Percentiles rank a stretch among this genome's conserved stretches.
Conservation (phyloP, 2,113 vertebrate species). For the Lontra canadensis region DNA sequence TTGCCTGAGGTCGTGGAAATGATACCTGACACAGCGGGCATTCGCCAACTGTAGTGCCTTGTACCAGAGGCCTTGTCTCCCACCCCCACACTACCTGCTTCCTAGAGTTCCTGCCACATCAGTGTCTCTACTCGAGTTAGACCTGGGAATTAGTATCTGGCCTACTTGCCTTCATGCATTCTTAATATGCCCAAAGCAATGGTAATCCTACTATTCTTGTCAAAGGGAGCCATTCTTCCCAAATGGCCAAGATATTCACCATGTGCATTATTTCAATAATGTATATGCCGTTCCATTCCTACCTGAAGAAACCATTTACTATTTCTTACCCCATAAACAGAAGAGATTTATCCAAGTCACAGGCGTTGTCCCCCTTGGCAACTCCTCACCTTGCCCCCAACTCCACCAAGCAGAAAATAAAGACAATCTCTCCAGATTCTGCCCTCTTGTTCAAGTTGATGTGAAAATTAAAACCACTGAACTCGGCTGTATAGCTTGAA, state of each 20-base stretch:
- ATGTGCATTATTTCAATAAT: not conserved
- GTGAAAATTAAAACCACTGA: not conserved
- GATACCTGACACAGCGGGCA: accelerated
- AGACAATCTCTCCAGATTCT: not conserved
- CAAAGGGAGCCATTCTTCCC: not conserved
- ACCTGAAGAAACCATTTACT: not conserved
- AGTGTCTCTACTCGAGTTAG: not conserved
- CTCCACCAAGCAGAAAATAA: not conserved
- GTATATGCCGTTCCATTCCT: not conserved
- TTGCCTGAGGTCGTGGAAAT: not conserved
- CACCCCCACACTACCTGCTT: accelerated
- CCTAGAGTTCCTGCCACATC: not conserved
- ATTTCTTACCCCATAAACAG: not conserved
- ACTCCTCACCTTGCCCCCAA: not conserved
- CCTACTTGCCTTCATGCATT: not conserved
- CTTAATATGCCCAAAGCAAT: not conserved
- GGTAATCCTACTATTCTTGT: not conserved
- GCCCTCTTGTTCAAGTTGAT: not conserved
- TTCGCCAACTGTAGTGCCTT: no score
- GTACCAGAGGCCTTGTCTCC: accelerated
- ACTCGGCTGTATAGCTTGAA: not conserved
- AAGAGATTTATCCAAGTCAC: not conserved
- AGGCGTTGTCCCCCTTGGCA: not conserved
- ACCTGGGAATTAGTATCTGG: not conserved
- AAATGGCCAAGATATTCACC: not conserved